Conservation (phyloP, 2,888 invertebrate species). For the Lucinisca nassula region DNA sequence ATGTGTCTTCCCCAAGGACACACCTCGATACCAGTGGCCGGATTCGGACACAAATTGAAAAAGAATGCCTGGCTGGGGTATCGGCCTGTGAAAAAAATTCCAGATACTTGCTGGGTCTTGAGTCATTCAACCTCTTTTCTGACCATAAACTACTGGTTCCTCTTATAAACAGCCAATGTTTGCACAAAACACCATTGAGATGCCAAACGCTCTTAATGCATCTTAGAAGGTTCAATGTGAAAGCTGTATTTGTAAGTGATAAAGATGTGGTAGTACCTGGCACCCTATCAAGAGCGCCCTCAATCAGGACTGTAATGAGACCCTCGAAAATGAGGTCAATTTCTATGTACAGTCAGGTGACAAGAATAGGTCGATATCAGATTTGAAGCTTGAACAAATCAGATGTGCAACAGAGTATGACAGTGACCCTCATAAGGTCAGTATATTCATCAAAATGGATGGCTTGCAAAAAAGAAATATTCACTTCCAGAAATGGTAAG, state of each 20-base stretch:
- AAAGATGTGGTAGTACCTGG: conserved; percentile 65
- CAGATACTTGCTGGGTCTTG: conserved; percentile 56
- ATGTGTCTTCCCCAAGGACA: conserved; percentile 67
- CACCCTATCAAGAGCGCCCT: conserved; percentile 58
- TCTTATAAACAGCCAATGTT: conserved; percentile 62
- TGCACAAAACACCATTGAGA: conserved; percentile 57
- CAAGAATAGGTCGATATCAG: conserved; percentile 17
- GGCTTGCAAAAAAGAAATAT: conserved; percentile 41
- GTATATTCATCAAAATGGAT: conserved; percentile 36
- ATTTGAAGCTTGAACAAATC: conserved; percentile 35
- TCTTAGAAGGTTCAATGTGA: conserved; percentile 53
- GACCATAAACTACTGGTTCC: conserved; percentile 73
- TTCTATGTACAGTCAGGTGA: conserved; percentile 27
- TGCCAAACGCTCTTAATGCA: conserved; percentile 70
- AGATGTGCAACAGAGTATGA: conserved; percentile 23
- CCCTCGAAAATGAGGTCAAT: conserved; percentile 36
- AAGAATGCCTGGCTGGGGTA: conserved; percentile 64
- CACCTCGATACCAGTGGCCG: conserved; percentile 59
- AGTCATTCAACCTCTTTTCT: conserved; percentile 57
- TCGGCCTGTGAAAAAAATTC: conserved; percentile 69
- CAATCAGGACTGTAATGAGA: neutral
- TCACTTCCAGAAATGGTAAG: conserved; percentile 5
- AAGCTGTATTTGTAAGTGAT: conserved; percentile 50
- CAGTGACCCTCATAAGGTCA: conserved; percentile 15
- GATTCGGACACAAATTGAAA: conserved; percentile 70